Evolutionary conservation across 2,113 vertebrate genomes (phyloP).

Genomic region (Brachirus orientalis): DNA sequence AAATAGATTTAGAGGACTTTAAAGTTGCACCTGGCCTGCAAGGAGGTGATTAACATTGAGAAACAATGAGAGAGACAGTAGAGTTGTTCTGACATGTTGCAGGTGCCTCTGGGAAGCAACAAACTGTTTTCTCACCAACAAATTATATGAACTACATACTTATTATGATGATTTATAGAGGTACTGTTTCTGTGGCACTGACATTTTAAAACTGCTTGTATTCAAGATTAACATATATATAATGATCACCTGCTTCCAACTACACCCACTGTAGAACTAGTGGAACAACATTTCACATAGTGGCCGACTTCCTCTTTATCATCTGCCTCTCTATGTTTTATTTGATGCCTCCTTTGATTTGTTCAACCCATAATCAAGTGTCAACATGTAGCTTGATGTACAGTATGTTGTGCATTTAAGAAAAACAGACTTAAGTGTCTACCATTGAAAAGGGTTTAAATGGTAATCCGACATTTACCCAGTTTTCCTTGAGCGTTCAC

Average conservation of each 20-base stretch:
- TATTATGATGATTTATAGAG: not conserved
- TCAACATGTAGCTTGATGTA: slow-evolving; percentile 5
- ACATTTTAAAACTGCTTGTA: slow-evolving; percentile 11
- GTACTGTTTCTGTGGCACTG: not conserved
- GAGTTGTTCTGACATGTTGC: too few relatives aligned
- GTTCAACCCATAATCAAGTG: too few relatives aligned
- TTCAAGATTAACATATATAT: not conserved
- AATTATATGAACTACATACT: not conserved
- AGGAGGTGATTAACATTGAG: rapidly evolving
- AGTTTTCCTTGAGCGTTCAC: too few relatives aligned
- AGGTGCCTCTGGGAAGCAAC: not conserved
- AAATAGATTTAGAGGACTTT: not conserved
- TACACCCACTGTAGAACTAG: slow-evolving; percentile 13
- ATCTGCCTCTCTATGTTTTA: not conserved
- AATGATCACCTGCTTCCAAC: slow-evolving; percentile 3
- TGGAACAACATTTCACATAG: slow-evolving; percentile 16
- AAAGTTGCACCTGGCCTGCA: not conserved
- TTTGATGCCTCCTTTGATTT: not conserved
- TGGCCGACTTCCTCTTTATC: not conserved
- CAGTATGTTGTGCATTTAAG: too few relatives aligned
- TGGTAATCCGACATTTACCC: too few relatives aligned
- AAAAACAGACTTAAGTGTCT: too few relatives aligned
- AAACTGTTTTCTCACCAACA: not conserved
- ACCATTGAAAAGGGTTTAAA: too few relatives aligned
- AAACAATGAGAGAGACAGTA: not conserved